Conservation (phyloP, 1,140 invertebrate genomes). For the Papilio glaucus region DNA sequence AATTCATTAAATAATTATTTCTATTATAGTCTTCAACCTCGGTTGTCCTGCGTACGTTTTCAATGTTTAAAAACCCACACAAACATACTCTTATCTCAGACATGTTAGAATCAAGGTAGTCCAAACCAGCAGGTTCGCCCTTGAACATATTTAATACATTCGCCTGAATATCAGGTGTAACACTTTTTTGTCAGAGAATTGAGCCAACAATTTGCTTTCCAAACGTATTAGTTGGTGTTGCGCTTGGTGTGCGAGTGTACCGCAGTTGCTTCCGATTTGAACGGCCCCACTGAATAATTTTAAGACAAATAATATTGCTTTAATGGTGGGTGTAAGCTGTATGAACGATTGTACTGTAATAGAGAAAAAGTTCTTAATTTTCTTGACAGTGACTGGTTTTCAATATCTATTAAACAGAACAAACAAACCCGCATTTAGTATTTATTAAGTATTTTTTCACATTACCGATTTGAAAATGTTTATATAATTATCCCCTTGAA, state of each 20-base stretch:
- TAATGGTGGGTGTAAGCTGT: slow-evolving; percentile 2
- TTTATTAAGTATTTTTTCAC: too few relatives aligned
- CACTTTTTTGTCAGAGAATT: not conserved
- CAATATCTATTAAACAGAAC: not conserved
- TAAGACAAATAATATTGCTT: slow-evolving; percentile 28
- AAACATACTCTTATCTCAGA: too few relatives aligned
- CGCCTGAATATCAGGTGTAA: not conserved
- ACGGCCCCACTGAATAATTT: slow-evolving; percentile 29
- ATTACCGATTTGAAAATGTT: too few relatives aligned
- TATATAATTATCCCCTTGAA: too few relatives aligned
- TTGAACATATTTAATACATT: slow-evolving; percentile 2
- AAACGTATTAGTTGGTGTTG: not conserved
- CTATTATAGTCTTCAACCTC: too few relatives aligned
- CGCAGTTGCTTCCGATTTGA: slow-evolving; percentile 15
- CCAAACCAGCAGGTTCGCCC: not conserved
- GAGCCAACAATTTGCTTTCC: not conserved
- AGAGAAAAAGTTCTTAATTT: not conserved
- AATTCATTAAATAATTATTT: too few relatives aligned
- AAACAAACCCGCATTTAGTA: too few relatives aligned
- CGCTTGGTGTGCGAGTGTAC: not conserved
- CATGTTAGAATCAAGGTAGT: too few relatives aligned
- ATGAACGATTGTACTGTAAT: slow-evolving; percentile 7
- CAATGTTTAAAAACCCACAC: too few relatives aligned
- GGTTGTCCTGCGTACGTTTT: too few relatives aligned
- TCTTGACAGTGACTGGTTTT: not conserved